These are phyloP conservation scores for Griposia aprilina DNA, from an alignment of 2,888 invertebrate species.

Conservation along the genomic window DNA sequence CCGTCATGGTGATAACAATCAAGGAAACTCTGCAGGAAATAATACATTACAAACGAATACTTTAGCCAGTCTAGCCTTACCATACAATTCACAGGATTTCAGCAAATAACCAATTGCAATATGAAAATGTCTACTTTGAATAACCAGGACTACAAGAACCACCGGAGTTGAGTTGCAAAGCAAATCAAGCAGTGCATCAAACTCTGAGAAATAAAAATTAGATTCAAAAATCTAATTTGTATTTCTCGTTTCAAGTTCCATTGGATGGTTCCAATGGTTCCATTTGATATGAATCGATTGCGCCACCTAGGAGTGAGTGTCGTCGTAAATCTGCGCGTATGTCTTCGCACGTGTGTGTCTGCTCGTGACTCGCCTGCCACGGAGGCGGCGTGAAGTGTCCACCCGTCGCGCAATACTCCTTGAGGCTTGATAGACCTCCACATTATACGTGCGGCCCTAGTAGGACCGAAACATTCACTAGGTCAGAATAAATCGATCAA, in stretches of 20 bases:
- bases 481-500: conserved; percentile 1
- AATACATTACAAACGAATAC: conserved; percentile 16
- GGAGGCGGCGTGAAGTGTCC: conserved; percentile 53
- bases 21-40: conserved; percentile 28
- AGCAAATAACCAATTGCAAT: conserved; percentile 3
- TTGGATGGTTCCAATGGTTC: too few relatives aligned
- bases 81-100: conserved; percentile 17
- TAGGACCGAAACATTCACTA: conserved; percentile 4
- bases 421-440: conserved; percentile 8
- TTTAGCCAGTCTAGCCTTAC: conserved; percentile 11
- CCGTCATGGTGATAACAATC: conserved; percentile 29
- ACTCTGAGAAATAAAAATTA: too few relatives aligned
- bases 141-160: not conserved
- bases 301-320: conserved; percentile 32
- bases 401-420: conserved; percentile 38
- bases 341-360: conserved; percentile 46
- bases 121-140: not conserved
- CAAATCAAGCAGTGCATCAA: conserved; percentile 8
- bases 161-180: not conserved
- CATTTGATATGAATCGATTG: conserved; percentile 31
- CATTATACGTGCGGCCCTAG: conserved; percentile 12
- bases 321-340: conserved; percentile 37
- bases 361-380: conserved; percentile 51
- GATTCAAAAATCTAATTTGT: too few relatives aligned
- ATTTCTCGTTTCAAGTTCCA: conserved; percentile 6